Evolutionary conservation across 2,888 invertebrate species (phyloP).

Genomic region (Himalopsyche tibetana): DNA sequence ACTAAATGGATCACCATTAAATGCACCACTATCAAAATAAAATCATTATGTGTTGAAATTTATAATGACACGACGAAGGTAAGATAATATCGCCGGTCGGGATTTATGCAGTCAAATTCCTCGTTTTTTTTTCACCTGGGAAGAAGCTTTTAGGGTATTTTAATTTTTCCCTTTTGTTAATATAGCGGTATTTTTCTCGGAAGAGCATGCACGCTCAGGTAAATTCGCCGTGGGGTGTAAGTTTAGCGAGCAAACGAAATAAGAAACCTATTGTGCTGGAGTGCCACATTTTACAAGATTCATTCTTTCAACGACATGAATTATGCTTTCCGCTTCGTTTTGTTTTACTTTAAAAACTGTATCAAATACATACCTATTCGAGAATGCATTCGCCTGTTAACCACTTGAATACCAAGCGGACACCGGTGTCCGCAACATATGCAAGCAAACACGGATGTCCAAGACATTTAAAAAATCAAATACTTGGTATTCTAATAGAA

Average conservation of each 20-base stretch:
- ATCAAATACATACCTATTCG: background rate
- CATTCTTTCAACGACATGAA: background rate
- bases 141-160: background rate
- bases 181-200: conserved; percentile 12
- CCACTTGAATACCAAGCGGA: too few species aligned
- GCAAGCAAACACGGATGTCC: too few species aligned
- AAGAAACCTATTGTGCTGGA: background rate
- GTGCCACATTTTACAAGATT: background rate
- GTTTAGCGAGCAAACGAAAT: background rate
- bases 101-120: conserved; percentile 13
- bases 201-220: conserved; percentile 9
- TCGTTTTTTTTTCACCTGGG: background rate
- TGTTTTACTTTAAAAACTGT: background rate
- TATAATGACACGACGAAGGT: too few species aligned
- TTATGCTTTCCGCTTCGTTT: background rate
- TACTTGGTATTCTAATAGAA: too few species aligned
- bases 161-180: conserved; percentile 26
- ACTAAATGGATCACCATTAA: too few species aligned
- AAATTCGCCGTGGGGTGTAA: conserved; percentile 4
- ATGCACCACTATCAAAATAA: too few species aligned
- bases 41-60: too few species aligned
- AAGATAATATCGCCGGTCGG: background rate
- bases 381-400: background rate
- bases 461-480: too few species aligned
- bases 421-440: too few species aligned